Evolutionary conservation across 1,140 invertebrate genomes (phyloP), one percentile per base, ranked within the genome.

Genomic region (Pachypeltis micranthus): DNA sequence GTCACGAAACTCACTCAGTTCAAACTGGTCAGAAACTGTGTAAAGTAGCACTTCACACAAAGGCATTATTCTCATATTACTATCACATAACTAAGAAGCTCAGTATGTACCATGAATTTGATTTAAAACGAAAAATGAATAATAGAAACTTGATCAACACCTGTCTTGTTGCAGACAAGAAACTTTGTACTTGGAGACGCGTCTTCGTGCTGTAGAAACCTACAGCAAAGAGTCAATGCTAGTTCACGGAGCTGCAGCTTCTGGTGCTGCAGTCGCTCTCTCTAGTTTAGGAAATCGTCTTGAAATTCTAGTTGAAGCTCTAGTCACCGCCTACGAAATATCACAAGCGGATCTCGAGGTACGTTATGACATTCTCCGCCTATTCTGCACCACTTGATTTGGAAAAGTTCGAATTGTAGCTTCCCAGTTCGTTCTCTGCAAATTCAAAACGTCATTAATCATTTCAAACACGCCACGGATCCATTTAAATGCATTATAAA

Each of bases 341-440:
- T 86, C 87, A 10, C 80, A 82, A 66, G 83, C 87, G 69, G 85
- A 86, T 74, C 74, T 88, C 26, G 85, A 88, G 77, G 86, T 87
- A 47, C 1, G 28, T n/a, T 1, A 54, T 28, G 2, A 1, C 34
- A 62, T n/a, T 55, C 26, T 25, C 27, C 47, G 24, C 1, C n/a
- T 16, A 7, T 21, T 14, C 47, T 14, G 4, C 47, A 14, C 34
- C 34, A 39, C n/a, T 19, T 54, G 47, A 54, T 54, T n/a, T 19
- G 19, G 21, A 23, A 19, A 24, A 4, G 47, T 54, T 19, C 10
- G 19, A n/a, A 4, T 54, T n/a, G n/a, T n/a, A n/a, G n/a, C n/a
- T n/a, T n/a, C n/a, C n/a, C n/a, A n/a, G n/a, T n/a, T n/a, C n/a
- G n/a, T n/a, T n/a, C n/a, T n/a, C n/a, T n/a, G n/a, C n/a, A n/a